Conservation (phyloP, 2,888 invertebrate genomes). For the Xanthia togata region DNA sequence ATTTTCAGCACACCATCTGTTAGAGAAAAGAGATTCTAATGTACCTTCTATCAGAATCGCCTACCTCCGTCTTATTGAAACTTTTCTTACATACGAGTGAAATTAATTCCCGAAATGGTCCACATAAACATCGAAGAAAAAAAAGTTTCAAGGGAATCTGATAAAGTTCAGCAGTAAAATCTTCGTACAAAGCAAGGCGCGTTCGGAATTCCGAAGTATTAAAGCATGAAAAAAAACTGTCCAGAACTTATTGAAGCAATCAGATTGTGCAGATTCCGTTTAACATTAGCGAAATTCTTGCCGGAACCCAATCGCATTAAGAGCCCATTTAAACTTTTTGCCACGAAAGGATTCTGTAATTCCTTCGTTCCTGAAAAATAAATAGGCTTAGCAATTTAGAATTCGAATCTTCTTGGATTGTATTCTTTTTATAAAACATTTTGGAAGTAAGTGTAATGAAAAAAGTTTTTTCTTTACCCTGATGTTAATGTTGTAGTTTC, state of each 20-base stretch:
- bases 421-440: conserved; percentile 65
- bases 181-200: conserved; percentile 71
- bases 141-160: conserved; percentile 63
- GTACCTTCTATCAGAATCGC: conserved; percentile 14
- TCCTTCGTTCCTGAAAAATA: conserved; percentile 79
- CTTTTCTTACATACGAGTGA: conserved; percentile 52
- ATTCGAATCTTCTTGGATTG: conserved; percentile 65
- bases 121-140: conserved; percentile 64
- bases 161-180: conserved; percentile 75
- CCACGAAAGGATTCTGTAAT: conserved; percentile 84
- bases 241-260: conserved; percentile 88
- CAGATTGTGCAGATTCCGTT: conserved; percentile 88
- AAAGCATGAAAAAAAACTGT: conserved; percentile 86
- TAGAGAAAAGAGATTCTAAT: conserved; percentile 9
- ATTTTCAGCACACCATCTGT: conserved; percentile 7
- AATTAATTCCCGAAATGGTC: conserved; percentile 63
- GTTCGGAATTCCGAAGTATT: conserved; percentile 84
- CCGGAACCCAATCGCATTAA: conserved; percentile 87
- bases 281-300: conserved; percentile 87
- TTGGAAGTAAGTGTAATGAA: conserved; percentile 65
- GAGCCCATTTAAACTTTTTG: conserved; percentile 87
- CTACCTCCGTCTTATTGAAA: conserved; percentile 51
- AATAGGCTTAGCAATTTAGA: conserved; percentile 78
- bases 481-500: conserved; percentile 58
- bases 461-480: conserved; percentile 61